A percentile compares a stretch with the other conserved stretches of the same genome.
phyloP scores from a whole-genome alignment of 92 coral and sea anemone species.

The Phenganax subtilis region DNA sequence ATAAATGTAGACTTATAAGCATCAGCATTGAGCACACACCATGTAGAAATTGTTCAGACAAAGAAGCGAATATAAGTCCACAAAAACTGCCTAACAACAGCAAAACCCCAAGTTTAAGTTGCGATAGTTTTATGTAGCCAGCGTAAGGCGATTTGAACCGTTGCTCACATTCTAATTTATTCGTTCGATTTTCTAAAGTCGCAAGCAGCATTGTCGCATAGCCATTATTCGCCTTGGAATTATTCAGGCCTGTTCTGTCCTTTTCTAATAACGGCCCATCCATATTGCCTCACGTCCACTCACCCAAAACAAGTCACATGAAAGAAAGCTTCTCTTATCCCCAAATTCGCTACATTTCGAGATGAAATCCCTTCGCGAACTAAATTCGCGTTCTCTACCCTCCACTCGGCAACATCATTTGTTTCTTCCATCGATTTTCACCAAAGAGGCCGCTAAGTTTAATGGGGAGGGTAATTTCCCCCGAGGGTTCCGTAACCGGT shows the following conservation, averaged over 20 bases:
- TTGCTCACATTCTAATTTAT: slow-evolving; percentile 43
- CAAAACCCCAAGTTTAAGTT: slow-evolving; percentile 80
- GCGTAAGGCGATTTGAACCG: slow-evolving; percentile 67
- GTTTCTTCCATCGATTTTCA: background rate
- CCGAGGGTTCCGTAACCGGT: slow-evolving; percentile 57
- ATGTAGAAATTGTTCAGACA: slow-evolving; percentile 78
- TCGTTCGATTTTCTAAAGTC: slow-evolving; percentile 67
- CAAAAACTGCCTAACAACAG: slow-evolving; percentile 63
- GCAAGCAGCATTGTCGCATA: slow-evolving; percentile 84
- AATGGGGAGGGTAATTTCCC: slow-evolving; percentile 54
- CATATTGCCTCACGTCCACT: slow-evolving; percentile 41
- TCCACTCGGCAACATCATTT: background rate
- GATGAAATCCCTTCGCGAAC: background rate
- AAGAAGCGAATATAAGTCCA: slow-evolving; percentile 87
- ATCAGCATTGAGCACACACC: slow-evolving; percentile 68
- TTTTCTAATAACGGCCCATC: slow-evolving; percentile 66
- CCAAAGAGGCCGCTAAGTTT: slow-evolving; percentile 41
- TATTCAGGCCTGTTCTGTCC: slow-evolving; percentile 51
- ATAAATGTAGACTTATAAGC: slow-evolving; percentile 59
- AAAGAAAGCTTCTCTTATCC: background rate
- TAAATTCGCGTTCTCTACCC: background rate
- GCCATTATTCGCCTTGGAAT: slow-evolving; percentile 79
- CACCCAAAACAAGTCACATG: slow-evolving; percentile 42
- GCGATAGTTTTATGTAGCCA: slow-evolving; percentile 78
- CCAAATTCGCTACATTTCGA: slow-evolving; percentile 6